A percentile compares a stretch with the other conserved stretches of the same genome.
phyloP scores from a whole-genome alignment of 2,113 vertebrate species.

The Anhinga anhinga region DNA sequence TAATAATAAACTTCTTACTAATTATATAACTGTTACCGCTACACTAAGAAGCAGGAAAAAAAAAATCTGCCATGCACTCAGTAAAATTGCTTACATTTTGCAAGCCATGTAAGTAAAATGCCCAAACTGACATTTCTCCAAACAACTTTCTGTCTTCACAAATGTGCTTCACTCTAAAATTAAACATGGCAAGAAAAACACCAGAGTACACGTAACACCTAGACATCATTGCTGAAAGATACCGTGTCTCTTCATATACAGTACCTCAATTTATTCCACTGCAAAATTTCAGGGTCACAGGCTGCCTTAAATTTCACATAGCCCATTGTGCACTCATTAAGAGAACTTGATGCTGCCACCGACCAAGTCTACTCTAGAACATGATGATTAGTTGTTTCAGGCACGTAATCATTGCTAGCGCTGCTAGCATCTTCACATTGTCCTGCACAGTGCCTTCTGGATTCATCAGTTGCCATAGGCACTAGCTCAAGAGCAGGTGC shows the following conservation, averaged over 20 bases:
- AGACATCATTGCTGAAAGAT: not conserved
- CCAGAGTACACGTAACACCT: not conserved
- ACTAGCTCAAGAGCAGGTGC: not conserved
- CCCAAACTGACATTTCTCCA: not conserved
- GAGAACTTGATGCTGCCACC: not conserved
- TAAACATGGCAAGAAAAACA: not conserved
- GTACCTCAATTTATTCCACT: not conserved
- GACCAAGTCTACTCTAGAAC: not conserved
- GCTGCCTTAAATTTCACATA: not conserved
- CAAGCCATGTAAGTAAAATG: not conserved
- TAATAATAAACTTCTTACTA: slow-evolving; percentile 17
- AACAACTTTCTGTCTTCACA: not conserved
- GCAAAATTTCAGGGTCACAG: not conserved
- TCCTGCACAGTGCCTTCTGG: not conserved
- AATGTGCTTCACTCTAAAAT: not conserved
- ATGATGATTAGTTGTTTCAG: not conserved
- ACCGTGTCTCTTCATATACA: not conserved
- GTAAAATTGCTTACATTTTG: not conserved
- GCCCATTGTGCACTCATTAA: not conserved
- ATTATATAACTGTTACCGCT: not conserved
- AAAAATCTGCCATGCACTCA: not conserved
- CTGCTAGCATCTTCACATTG: not conserved
- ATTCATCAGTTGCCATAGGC: not conserved
- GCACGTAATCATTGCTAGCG: not conserved
- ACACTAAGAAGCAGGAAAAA: not conserved